These are phyloP conservation scores for Micromesistius poutassou DNA, from an alignment of 2,797 vertebrate species.

Conservation along the genomic window DNA sequence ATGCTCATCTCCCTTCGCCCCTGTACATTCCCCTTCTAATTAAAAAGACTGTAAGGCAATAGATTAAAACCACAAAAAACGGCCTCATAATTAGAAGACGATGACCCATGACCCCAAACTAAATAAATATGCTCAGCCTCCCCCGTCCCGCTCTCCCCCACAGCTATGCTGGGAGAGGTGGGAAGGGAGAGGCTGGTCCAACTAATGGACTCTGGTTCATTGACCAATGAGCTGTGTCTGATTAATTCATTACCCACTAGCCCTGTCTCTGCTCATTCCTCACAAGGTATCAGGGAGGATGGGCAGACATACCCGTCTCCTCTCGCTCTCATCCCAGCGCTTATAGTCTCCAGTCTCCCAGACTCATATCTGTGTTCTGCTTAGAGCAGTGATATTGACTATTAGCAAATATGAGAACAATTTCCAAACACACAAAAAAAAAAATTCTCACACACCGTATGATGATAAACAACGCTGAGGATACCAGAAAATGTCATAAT, in stretches of 20 bases:
- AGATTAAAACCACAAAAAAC: constrained; percentile 12
- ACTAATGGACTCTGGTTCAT: constrained; percentile 52
- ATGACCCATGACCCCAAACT: constrained; percentile 18
- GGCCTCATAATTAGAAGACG: constrained; percentile 25
- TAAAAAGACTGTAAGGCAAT: constrained; percentile 4
- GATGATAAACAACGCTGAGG: too few relatives aligned
- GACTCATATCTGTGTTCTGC: constrained; percentile 22
- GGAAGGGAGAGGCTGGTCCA: constrained; percentile 8
- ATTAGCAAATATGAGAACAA: neutral
- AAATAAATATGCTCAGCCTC: constrained; percentile 34
- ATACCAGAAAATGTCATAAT: too few relatives aligned
- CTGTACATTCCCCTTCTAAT: neutral
- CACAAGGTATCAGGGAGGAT: constrained; percentile 50
- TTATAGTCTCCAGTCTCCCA: constrained; percentile 29
- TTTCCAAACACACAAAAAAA: too few relatives aligned
- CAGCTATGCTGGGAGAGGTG: constrained; percentile 1
- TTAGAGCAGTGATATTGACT: constrained; percentile 21
- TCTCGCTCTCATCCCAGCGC: constrained; percentile 41
- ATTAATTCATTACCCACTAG: constrained; percentile 58
- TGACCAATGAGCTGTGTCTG: constrained; percentile 54
- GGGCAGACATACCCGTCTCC: constrained; percentile 42
- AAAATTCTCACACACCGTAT: too few relatives aligned
- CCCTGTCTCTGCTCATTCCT: constrained; percentile 51
- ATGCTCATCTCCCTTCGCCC: neutral
- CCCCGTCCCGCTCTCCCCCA: constrained; percentile 21